Conservation (phyloP, 2,113 vertebrate species). For the Cygnus buccinator region DNA sequence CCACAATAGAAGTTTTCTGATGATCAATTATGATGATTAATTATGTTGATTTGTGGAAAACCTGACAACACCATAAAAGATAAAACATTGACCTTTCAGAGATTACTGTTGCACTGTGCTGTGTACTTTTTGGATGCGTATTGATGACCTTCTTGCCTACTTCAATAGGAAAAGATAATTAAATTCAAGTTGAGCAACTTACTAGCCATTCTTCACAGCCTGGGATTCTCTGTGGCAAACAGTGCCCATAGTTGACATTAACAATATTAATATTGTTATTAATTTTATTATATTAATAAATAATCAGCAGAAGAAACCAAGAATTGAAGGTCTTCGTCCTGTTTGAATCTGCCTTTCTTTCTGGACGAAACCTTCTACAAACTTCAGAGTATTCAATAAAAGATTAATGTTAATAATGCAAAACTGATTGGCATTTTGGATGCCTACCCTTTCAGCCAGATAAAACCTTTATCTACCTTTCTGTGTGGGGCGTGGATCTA, state of each 20-base stretch:
- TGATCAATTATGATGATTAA: neutral
- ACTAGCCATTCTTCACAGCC: neutral
- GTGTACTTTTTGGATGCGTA: neutral
- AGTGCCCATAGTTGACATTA: neutral
- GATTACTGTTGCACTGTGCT: neutral
- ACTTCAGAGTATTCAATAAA: neutral
- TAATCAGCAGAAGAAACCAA: neutral
- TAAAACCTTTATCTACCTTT: neutral
- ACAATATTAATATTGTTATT: neutral
- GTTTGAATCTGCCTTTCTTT: neutral
- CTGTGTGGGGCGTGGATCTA: neutral
- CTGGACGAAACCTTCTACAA: neutral
- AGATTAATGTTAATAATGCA: neutral
- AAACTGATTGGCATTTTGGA: neutral
- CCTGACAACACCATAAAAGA: neutral
- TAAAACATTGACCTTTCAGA: neutral
- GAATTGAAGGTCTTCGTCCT: neutral
- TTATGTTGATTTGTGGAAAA: neutral
- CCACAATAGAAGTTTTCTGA: neutral
- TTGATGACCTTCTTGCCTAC: neutral
- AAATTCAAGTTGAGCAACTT: neutral
- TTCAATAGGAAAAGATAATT: slow-evolving; percentile 5
- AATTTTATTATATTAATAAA: neutral
- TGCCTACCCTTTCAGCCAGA: neutral
- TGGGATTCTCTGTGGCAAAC: neutral